Evolutionary conservation across 2,888 invertebrate species (phyloP).

Genomic region (Lasioglossum marginatum): DNA sequence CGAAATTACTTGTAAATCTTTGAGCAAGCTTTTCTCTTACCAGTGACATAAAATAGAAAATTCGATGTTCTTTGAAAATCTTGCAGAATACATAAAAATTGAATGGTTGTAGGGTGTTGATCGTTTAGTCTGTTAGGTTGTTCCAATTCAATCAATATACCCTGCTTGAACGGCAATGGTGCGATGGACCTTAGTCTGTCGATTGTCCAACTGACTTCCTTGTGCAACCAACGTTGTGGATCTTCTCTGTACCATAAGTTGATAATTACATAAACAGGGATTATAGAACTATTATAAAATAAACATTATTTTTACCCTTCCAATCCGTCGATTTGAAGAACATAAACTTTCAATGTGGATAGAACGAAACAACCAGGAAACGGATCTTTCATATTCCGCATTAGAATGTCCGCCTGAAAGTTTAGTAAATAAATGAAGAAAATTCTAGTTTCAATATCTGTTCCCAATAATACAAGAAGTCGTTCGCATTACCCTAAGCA

Average conservation of each 20-base stretch:
- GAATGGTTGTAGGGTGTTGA: constrained; percentile 71
- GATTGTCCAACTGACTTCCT: constrained; percentile 84
- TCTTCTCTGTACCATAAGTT: constrained; percentile 83
- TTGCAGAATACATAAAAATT: constrained; percentile 84
- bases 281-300: background rate
- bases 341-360: constrained; percentile 86
- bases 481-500: constrained; percentile 84
- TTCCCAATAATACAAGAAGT: background rate
- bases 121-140: constrained; percentile 81
- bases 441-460: background rate
- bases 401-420: constrained; percentile 82
- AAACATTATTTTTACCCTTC: constrained; percentile 80
- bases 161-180: constrained; percentile 86
- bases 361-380: constrained; percentile 85
- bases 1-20: background rate
- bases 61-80: constrained; percentile 86
- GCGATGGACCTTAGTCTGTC: constrained; percentile 85
- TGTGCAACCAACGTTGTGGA: constrained; percentile 86
- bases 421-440: background rate
- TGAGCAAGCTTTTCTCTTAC: constrained; percentile 76
- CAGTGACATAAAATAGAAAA: constrained; percentile 85
- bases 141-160: constrained; percentile 85
- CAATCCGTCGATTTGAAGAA: constrained; percentile 85
- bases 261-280: background rate
- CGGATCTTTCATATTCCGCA: constrained; percentile 80